A percentile compares a stretch with the other conserved stretches of the same genome.
These are phyloP conservation scores for Temnothorax nylanderi DNA, from an alignment of 1,140 invertebrate species.

Conservation along the genomic window DNA sequence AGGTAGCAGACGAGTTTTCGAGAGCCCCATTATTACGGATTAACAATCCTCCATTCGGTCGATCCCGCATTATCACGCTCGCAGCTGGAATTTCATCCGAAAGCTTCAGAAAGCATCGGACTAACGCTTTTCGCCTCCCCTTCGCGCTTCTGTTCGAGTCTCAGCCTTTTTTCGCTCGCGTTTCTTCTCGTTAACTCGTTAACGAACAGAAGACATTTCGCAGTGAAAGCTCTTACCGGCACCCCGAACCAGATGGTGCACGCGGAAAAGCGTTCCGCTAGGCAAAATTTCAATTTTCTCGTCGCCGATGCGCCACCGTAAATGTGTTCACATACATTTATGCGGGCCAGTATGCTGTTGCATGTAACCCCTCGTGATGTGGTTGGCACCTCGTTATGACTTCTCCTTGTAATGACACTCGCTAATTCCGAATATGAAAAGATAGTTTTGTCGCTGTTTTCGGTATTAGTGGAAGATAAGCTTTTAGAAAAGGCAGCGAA, in stretches of 20 bases:
- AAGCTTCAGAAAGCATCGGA: conserved; percentile 63
- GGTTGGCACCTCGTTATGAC: conserved; percentile 1
- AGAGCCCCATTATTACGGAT: conserved; percentile 69
- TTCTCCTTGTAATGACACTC: not conserved
- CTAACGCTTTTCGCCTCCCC: conserved; percentile 9
- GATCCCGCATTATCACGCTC: conserved; percentile 52
- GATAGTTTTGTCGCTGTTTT: not conserved
- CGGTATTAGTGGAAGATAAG: not conserved
- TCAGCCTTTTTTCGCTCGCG: conserved; percentile 54
- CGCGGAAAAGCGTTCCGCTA: conserved; percentile 39
- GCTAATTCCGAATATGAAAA: conserved; percentile 22
- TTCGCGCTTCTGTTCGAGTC: not conserved
- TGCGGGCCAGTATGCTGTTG: not conserved
- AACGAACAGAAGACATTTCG: conserved; percentile 74
- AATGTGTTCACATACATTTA: conserved; percentile 3
- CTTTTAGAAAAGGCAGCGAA: not conserved
- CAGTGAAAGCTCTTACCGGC: conserved; percentile 35
- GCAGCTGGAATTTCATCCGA: conserved; percentile 28
- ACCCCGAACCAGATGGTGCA: conserved; percentile 8
- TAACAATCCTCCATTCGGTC: conserved; percentile 65
- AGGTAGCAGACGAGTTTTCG: conserved; percentile 39
- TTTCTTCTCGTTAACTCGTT: conserved; percentile 78
- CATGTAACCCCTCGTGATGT: not conserved
- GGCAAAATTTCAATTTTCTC: conserved; percentile 74
- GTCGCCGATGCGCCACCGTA: not conserved